Evolutionary conservation across 1,140 invertebrate species (phyloP).

Genomic region (Potamilus streckersoni): DNA sequence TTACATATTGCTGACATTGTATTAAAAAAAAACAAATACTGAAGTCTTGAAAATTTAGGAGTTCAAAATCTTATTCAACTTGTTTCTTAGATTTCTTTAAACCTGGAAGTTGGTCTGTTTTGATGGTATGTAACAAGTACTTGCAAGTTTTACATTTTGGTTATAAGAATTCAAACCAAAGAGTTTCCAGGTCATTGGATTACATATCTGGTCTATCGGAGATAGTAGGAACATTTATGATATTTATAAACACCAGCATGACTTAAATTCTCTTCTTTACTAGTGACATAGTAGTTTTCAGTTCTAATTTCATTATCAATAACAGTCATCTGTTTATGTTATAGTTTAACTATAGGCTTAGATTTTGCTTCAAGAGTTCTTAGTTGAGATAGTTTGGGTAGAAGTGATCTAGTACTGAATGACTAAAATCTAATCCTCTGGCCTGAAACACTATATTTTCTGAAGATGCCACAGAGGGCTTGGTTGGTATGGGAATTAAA

Average conservation of each 20-base stretch:
- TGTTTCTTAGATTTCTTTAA: not conserved
- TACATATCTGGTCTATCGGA: not conserved
- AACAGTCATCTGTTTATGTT: not conserved
- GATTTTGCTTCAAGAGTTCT: too few species aligned
- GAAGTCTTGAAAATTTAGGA: not conserved
- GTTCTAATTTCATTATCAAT: not conserved
- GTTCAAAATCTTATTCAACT: not conserved
- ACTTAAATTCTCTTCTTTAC: not conserved
- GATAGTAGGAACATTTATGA: not conserved
- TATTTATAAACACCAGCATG: not conserved
- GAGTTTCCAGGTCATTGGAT: not conserved
- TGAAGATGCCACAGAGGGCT: too few species aligned
- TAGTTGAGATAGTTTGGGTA: too few species aligned
- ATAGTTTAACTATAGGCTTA: too few species aligned
- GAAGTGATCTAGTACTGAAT: too few species aligned
- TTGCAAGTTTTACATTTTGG: not conserved
- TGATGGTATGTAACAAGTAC: not conserved
- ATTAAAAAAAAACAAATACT: not conserved
- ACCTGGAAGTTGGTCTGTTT: slow-evolving; percentile 2
- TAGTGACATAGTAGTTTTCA: not conserved
- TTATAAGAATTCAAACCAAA: not conserved
- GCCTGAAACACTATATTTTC: too few species aligned
- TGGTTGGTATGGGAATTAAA: too few species aligned
- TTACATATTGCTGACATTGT: not conserved
- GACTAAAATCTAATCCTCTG: too few species aligned